Evolutionary conservation across 2,113 vertebrate genomes (phyloP).

Genomic region (Chaetorhynchus papuensis): DNA sequence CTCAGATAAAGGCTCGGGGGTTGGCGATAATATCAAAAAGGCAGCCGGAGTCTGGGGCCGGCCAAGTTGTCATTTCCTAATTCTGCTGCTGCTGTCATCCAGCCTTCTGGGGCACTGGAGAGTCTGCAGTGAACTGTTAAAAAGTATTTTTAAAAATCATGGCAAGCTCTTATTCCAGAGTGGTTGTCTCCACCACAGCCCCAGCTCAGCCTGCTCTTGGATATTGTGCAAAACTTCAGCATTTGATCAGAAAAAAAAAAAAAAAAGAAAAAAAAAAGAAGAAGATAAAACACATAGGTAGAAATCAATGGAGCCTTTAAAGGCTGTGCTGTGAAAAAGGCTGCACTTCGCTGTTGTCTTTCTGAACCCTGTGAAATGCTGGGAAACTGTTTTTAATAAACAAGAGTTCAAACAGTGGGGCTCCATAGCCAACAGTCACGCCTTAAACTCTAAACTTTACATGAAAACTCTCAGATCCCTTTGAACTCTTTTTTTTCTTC

Average conservation of each 20-base stretch:
- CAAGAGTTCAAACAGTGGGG: slow-evolving; percentile 78
- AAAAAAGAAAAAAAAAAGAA: too few species aligned
- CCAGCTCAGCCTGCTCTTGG: not conserved
- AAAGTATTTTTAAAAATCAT: not conserved
- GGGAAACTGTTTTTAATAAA: slow-evolving; percentile 83
- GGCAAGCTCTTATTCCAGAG: not conserved
- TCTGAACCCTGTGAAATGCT: slow-evolving; percentile 69
- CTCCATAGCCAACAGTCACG: slow-evolving; percentile 75
- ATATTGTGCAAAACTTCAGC: slow-evolving; percentile 18
- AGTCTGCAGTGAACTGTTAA: not conserved
- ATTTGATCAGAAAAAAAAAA: not conserved
- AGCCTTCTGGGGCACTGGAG: not conserved
- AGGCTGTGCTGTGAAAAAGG: slow-evolving; percentile 34
- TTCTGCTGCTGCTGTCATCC: slow-evolving; percentile 15
- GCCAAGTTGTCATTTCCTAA: slow-evolving; percentile 35
- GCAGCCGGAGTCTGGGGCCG: not conserved
- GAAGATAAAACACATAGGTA: slow-evolving; percentile 50
- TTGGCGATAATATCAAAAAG: not conserved
- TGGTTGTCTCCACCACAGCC: not conserved
- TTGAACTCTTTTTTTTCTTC: slow-evolving; percentile 76
- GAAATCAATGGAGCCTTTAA: slow-evolving; percentile 69
- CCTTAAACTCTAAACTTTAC: slow-evolving; percentile 85
- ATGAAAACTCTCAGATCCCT: slow-evolving; percentile 80
- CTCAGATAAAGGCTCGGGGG: not conserved
- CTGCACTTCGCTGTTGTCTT: slow-evolving; percentile 68